Conservation (phyloP, 2,113 vertebrate species). For the Oenanthe melanoleuca region DNA sequence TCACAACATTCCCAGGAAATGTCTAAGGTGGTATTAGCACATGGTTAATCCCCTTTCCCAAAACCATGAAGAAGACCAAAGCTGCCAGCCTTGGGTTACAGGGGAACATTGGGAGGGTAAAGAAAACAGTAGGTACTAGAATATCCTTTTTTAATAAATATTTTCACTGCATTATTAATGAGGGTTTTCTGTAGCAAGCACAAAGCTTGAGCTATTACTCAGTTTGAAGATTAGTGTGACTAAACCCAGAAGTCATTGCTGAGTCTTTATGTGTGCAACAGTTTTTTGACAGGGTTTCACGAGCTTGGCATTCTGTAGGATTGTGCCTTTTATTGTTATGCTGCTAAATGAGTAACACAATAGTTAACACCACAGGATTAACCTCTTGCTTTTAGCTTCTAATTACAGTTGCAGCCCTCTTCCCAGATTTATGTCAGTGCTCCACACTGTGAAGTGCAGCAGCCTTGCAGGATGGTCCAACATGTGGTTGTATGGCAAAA, state of each 20-base stretch:
- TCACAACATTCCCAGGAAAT: not conserved
- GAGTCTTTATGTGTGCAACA: rapidly evolving
- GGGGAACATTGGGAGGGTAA: not conserved
- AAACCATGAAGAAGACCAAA: not conserved
- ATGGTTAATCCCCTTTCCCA: not conserved
- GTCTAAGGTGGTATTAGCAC: not conserved
- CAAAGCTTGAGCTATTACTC: not conserved
- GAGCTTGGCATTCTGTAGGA: not conserved
- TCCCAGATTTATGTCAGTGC: not conserved
- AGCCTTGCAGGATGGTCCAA: not conserved
- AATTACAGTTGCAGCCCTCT: not conserved
- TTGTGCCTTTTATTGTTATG: rapidly evolving
- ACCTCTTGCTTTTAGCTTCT: not conserved
- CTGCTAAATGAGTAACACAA: not conserved
- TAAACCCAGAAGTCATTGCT: not conserved
- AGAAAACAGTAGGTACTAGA: not conserved
- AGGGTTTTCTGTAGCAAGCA: not conserved
- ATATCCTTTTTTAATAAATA: rapidly evolving
- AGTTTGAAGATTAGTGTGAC: not conserved
- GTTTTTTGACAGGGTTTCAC: not conserved
- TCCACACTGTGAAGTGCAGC: not conserved
- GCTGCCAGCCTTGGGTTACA: not conserved
- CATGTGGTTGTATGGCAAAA: not conserved
- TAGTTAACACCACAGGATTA: not conserved
- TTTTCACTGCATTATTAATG: not conserved